These are phyloP conservation scores for Drosophila aldrichi DNA, from an alignment of 2,888 invertebrate genomes.

Conservation along the genomic window DNA sequence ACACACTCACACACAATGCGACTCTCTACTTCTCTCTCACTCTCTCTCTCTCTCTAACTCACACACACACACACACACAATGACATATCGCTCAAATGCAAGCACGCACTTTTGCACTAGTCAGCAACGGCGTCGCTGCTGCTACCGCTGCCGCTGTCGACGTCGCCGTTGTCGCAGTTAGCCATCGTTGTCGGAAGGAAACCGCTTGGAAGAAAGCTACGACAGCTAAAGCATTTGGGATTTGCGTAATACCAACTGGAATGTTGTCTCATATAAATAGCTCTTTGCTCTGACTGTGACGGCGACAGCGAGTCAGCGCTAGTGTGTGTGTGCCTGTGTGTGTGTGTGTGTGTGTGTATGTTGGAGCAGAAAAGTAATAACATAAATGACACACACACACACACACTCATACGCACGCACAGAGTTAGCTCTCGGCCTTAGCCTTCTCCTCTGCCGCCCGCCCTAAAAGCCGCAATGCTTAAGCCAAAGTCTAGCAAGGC, in stretches of 20 bases:
- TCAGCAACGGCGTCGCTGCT: slow-evolving; percentile 28
- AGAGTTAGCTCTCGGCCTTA: slow-evolving; percentile 8
- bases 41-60: neutral
- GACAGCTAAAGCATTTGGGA: slow-evolving; percentile 80
- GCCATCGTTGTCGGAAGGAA: slow-evolving; percentile 66
- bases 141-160: slow-evolving; percentile 11
- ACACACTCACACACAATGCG: slow-evolving; percentile 7
- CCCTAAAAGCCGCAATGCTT: slow-evolving; percentile 29
- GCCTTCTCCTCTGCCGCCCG: neutral
- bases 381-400: slow-evolving; percentile 62
- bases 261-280: slow-evolving; percentile 81
- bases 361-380: slow-evolving; percentile 65
- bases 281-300: slow-evolving; percentile 47
- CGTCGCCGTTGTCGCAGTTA: slow-evolving; percentile 43
- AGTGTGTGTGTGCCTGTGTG: slow-evolving; percentile 4
- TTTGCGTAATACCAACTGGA: slow-evolving; percentile 81
- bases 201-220: slow-evolving; percentile 80
- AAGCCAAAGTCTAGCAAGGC: slow-evolving; percentile 63
- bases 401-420: slow-evolving; percentile 1
- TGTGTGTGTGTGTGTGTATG: slow-evolving; percentile 19
- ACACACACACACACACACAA: neutral
- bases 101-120: slow-evolving; percentile 77
- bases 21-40: neutral
- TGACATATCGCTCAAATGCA: slow-evolving; percentile 68
- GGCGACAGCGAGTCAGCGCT: slow-evolving; percentile 29